Percentiles rank a stretch among this genome's conserved stretches.
These are phyloP conservation scores for Ophthalmolycus amberensis DNA, from an alignment of 2,113 vertebrate species.

Conservation along the genomic window DNA sequence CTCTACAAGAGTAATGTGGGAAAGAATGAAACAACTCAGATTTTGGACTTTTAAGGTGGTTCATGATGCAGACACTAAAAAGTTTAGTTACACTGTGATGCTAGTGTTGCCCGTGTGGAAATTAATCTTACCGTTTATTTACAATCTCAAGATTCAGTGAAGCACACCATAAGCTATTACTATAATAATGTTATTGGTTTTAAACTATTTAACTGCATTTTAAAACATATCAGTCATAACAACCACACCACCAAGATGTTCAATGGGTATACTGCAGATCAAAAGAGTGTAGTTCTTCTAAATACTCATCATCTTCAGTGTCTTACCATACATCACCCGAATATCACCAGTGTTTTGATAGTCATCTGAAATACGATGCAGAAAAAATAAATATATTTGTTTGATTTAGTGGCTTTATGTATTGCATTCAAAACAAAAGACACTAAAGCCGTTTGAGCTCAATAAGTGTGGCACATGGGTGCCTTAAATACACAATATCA, in stretches of 20 bases:
- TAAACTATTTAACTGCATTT: neutral
- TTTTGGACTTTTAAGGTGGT: neutral
- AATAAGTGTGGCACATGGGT: no score
- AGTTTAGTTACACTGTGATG: neutral
- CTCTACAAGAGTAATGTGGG: neutral
- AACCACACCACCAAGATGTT: neutral
- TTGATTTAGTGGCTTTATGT: neutral
- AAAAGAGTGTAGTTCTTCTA: neutral
- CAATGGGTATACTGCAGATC: neutral
- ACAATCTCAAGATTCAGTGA: neutral
- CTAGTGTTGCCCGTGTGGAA: neutral
- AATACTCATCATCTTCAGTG: neutral
- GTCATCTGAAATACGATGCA: constrained; percentile 13
- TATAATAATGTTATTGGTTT: neutral
- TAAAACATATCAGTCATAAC: neutral
- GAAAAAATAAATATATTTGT: neutral
- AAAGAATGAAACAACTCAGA: neutral
- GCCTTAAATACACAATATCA: neutral
- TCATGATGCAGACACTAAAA: neutral
- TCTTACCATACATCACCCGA: neutral
- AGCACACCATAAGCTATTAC: neutral
- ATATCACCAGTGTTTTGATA: neutral
- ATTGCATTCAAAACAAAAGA: neutral
- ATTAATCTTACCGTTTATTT: neutral
- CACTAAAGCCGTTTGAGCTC: no score